phyloP scores from a whole-genome alignment of 92 coral and sea anemone species.

The Epizoanthus ramosus region DNA sequence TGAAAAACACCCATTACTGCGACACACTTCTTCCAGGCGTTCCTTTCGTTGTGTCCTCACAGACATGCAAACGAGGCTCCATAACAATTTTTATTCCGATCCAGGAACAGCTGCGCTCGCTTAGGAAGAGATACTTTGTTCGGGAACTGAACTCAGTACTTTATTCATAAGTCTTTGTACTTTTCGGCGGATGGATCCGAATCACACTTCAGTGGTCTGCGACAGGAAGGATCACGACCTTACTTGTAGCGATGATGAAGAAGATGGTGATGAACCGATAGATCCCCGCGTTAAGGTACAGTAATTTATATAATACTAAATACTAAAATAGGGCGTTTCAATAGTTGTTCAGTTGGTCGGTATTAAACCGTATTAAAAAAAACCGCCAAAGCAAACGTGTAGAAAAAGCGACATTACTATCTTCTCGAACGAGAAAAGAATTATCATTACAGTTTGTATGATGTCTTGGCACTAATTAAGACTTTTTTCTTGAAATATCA shows the following conservation, averaged over 20 bases:
- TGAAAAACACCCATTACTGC: not conserved
- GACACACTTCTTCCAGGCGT: not conserved
- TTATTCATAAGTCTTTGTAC: not conserved
- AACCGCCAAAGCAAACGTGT: not conserved
- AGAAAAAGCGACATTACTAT: no score
- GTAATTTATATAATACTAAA: no score
- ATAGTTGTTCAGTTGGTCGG: not conserved
- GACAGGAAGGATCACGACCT: conserved; percentile 32
- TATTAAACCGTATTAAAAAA: not conserved
- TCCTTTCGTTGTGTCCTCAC: not conserved
- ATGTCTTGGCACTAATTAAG: not conserved
- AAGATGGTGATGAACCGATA: conserved; percentile 73
- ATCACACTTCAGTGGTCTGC: not conserved
- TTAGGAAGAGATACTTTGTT: not conserved
- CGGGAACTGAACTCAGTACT: not conserved
- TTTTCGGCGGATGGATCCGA: conserved; percentile 14
- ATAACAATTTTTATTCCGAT: not conserved
- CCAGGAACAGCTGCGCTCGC: not conserved
- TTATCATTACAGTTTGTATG: not conserved
- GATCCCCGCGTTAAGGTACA: conserved; percentile 94
- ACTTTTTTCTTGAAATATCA: conserved; percentile 16
- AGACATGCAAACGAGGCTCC: not conserved
- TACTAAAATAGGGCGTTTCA: not conserved
- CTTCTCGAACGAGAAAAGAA: no score
- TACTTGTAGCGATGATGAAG: conserved; percentile 70